Base-by-base conservation (phyloP, 2,888 invertebrate genomes). In the Sipha maydis region DNA sequence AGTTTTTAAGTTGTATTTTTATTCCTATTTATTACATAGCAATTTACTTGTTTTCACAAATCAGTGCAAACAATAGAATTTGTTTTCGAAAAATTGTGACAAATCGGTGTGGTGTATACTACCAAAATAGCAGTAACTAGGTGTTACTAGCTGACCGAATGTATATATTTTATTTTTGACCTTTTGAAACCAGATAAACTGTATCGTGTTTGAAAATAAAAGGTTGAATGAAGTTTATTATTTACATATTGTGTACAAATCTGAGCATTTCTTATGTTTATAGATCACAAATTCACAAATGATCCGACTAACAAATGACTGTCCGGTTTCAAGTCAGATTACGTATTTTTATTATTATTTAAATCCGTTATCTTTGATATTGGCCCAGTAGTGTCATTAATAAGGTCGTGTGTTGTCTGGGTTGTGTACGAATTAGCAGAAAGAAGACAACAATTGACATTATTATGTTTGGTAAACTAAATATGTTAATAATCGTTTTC, bases 171-270 rank as follows among this genome's bases (percentile, higher is more conserved):
- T 61, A 78, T 56, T 80, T 19, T 61, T 19, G n/a, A 34, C 38
- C 14, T 38, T 38, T 80, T 31, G n/a, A 8, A 38, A 41, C 9
- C 4, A 19, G 14, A 28, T 19, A 38, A 21, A 80, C n/a, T 38
- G 61, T 11, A 38, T 4, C 28, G 21, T 3, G 34, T 19, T 34
- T 21, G 21, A 7, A 38, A 80, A 67, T 38, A n/a, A n/a, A 67
- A 38, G 80, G 67, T 69, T 67, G 38, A 80, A 80, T 25, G 80
- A 80, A 67, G 67, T 67, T 34, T 25, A 67, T 80, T 67, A n/a
- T 28, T 80, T 80, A 67, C 67, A 80, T n/a, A 67, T 80, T 80
- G 67, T 80, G 38, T 38, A 41, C 28, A 61, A 7, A 61, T 80
- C 38, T 21, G n/a, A 67, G 17, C 67, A 28, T 67, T 41, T 80